Evolutionary conservation across 2,113 vertebrate species (phyloP).

Genomic region (Eleginops maclovinus): DNA sequence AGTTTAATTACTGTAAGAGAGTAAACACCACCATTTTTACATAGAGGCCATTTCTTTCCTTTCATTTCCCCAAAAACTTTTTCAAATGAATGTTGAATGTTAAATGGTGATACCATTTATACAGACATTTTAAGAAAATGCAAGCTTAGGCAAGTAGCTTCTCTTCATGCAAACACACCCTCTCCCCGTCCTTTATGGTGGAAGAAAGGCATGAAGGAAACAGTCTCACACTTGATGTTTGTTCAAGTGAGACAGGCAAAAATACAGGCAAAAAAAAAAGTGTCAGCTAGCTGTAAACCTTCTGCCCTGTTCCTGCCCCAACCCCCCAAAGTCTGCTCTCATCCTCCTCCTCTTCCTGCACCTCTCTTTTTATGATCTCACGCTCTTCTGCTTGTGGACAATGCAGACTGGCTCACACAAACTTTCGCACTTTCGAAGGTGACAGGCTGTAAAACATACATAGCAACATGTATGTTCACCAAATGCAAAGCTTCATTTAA

Average conservation of each 20-base stretch:
- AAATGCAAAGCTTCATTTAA: not conserved
- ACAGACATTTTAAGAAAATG: not conserved
- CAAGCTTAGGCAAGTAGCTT: not conserved
- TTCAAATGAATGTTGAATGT: constrained; percentile 40
- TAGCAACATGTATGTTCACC: too few relatives aligned
- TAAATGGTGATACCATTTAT: not conserved
- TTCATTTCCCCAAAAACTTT: constrained; percentile 31
- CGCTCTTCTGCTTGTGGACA: constrained; percentile 74
- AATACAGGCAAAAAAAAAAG: constrained; percentile 48
- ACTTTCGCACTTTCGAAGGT: constrained; percentile 52
- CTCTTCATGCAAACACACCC: not conserved
- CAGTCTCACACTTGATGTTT: constrained; percentile 54
- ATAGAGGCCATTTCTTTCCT: constrained; percentile 55
- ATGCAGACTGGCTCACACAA: constrained; percentile 64
- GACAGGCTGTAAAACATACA: too few relatives aligned
- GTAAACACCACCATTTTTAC: constrained; percentile 67
- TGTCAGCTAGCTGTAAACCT: constrained; percentile 69
- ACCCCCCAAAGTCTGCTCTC: constrained; percentile 65
- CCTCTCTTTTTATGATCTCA: constrained; percentile 79
- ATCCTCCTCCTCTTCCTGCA: constrained; percentile 74
- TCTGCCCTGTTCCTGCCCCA: constrained; percentile 65
- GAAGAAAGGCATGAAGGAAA: constrained; percentile 20
- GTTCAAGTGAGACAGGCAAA: constrained; percentile 61
- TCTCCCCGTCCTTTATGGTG: constrained; percentile 10
- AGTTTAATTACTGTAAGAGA: constrained; percentile 75